Conservation (phyloP, 2,113 vertebrate species). For the Etia nguti region DNA sequence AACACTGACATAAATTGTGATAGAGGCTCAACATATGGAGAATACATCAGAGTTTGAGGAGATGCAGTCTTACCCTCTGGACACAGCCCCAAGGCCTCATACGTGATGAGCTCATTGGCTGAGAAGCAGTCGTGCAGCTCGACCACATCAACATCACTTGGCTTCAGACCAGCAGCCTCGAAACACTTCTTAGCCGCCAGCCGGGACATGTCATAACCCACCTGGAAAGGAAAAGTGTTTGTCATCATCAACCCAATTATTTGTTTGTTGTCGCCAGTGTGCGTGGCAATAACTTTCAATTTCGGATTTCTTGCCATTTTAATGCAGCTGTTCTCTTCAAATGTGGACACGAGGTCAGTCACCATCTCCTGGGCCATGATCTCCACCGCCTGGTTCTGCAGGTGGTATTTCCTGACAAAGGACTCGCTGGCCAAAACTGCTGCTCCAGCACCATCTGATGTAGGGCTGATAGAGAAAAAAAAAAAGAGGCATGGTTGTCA, state of each 20-base stretch:
- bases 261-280: background rate
- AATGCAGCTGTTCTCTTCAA: constrained; percentile 84
- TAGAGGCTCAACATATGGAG: background rate
- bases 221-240: constrained; percentile 58
- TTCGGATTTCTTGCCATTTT: constrained; percentile 76
- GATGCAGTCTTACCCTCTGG: constrained; percentile 78
- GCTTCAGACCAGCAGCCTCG: constrained; percentile 75
- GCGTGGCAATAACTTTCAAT: background rate
- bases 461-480: constrained; percentile 73
- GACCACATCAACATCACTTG: constrained; percentile 84
- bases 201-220: constrained; percentile 89
- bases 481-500: background rate
- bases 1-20: background rate
- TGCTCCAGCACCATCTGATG: constrained; percentile 91
- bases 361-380: constrained; percentile 94
- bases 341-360: constrained; percentile 84
- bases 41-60: background rate
- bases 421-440: constrained; percentile 84
- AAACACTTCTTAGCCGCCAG: constrained; percentile 82
- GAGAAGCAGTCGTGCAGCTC: constrained; percentile 99
- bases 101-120: constrained; percentile 89
- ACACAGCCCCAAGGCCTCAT: constrained; percentile 93
- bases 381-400: constrained; percentile 88
- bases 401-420: constrained; percentile 77
- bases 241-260: background rate